A percentile compares a stretch with the other conserved stretches of the same genome.
phyloP scores from a whole-genome alignment of 2,797 vertebrate species.

The Eremophila alpestris region DNA sequence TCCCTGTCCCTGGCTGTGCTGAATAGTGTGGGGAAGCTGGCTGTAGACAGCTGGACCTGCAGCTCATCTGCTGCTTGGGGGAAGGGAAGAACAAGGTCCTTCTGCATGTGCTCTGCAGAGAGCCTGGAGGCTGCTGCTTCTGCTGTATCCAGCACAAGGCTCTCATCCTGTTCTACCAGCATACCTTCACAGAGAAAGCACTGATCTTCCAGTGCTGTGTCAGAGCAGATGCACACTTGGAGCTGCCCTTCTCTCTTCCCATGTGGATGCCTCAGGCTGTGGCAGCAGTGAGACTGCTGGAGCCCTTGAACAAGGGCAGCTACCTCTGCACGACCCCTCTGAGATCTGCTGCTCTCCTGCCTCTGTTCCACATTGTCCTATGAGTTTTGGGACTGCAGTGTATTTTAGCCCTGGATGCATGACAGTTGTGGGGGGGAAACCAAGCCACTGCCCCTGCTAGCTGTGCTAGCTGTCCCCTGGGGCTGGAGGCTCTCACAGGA shows the following conservation, averaged over 20 bases:
- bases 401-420: not conserved
- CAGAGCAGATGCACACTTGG: accelerated
- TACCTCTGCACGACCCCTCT: not conserved
- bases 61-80: not conserved
- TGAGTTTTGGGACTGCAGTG: not conserved
- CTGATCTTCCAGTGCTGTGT: not conserved
- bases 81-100: slow-evolving; percentile 1
- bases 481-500: not conserved
- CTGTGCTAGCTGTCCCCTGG: not conserved
- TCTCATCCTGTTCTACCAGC: not conserved
- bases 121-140: not conserved
- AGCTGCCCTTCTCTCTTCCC: not conserved
- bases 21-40: not conserved
- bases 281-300: not conserved
- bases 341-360: not conserved
- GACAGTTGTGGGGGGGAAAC: not conserved
- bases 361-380: not conserved
- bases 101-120: not conserved
- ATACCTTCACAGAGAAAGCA: not conserved
- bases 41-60: slow-evolving; percentile 19
- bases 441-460: not conserved
- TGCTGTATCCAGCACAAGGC: not conserved
- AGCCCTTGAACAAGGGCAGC: not conserved
- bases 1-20: not conserved
- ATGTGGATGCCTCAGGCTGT: not conserved